phyloP scores from a whole-genome alignment of 2,888 invertebrate species.

The Allolobophora icterica region DNA sequence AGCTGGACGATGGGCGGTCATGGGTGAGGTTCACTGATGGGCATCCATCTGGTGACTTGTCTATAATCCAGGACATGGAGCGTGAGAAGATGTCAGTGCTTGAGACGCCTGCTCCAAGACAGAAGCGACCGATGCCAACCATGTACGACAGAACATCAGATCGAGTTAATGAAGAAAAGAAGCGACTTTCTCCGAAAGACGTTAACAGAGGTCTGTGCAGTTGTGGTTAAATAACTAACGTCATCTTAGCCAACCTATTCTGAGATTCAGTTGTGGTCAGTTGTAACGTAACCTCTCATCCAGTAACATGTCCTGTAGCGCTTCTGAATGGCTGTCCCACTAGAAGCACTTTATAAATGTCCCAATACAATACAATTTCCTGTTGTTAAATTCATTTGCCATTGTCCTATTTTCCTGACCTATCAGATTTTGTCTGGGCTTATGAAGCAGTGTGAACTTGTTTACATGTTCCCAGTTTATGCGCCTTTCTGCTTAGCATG shows the following conservation, averaged over 20 bases:
- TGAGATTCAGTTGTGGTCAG: neutral
- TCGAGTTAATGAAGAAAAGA: neutral
- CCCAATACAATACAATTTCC: no score
- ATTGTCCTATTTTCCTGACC: neutral
- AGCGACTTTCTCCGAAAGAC: neutral
- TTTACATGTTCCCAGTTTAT: no score
- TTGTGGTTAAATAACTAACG: neutral
- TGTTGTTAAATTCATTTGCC: neutral
- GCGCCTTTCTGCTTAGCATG: no score
- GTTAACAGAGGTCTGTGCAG: neutral
- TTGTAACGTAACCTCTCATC: neutral
- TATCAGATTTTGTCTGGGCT: no score
- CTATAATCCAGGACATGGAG: slow-evolving; percentile 25
- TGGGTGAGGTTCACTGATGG: slow-evolving; percentile 25
- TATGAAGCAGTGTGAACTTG: no score
- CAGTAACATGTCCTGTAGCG: neutral
- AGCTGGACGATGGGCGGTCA: neutral
- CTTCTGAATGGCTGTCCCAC: no score
- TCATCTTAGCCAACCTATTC: neutral
- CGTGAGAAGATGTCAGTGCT: slow-evolving; percentile 5
- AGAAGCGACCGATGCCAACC: slow-evolving; percentile 21
- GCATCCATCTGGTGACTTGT: neutral
- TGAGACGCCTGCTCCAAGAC: neutral
- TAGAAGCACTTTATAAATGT: no score
- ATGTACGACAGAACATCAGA: neutral